These are phyloP conservation scores for Plectropomus leopardus DNA, from an alignment of 2,113 vertebrate species.

Conservation along the genomic window DNA sequence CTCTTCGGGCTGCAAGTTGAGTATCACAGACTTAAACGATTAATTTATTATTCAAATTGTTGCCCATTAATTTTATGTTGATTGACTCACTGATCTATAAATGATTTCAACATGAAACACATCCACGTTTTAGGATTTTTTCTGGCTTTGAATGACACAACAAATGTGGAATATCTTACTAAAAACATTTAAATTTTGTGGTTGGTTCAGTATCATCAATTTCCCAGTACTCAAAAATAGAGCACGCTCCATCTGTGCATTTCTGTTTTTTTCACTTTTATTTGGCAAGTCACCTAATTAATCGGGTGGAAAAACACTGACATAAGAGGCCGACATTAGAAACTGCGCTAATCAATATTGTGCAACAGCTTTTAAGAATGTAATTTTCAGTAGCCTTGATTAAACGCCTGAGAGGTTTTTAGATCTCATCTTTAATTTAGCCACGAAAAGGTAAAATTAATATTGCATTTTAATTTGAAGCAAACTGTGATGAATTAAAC, in stretches of 20 bases:
- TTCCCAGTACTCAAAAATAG: background rate
- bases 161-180: background rate
- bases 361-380: background rate
- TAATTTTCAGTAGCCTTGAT: background rate
- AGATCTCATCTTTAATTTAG: background rate
- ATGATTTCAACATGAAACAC: too few relatives aligned
- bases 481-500: constrained; percentile 1
- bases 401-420: background rate
- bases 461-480: constrained; percentile 6
- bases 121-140: background rate
- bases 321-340: background rate
- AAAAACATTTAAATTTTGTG: background rate
- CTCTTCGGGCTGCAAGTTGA: too few relatives aligned
- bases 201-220: background rate
- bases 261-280: background rate
- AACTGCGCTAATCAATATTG: background rate
- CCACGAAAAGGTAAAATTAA: background rate
- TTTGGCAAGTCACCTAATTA: background rate
- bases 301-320: background rate
- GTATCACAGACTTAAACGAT: too few relatives aligned
- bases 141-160: background rate
- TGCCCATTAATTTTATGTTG: too few relatives aligned
- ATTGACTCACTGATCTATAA: too few relatives aligned
- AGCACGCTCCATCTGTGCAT: too few relatives aligned
- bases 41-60: too few relatives aligned